These are phyloP conservation scores for Pogonocherus hispidulus DNA, from an alignment of 2,888 invertebrate species.

Conservation along the genomic window DNA sequence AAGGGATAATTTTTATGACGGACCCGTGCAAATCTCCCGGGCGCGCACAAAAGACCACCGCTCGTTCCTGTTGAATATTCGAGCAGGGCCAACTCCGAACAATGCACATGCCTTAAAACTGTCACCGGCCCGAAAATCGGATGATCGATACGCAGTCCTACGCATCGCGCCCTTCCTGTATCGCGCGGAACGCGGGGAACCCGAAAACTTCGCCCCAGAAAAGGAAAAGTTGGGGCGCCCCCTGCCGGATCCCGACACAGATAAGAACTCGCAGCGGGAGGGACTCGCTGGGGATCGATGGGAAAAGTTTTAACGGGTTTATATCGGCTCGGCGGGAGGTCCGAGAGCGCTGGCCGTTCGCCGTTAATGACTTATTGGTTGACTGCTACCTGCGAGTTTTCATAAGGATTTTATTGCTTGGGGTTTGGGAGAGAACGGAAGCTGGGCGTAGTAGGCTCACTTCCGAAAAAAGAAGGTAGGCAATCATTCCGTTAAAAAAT, in stretches of 20 bases:
- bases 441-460: not conserved
- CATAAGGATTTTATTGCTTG: not conserved
- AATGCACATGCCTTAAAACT: conserved; percentile 24
- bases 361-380: not conserved
- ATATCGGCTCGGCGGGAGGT: not conserved
- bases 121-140: conserved; percentile 13
- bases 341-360: not conserved
- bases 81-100: not conserved
- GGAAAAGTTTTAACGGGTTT: conserved; percentile 1
- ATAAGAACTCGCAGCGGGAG: conserved; percentile 56
- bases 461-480: not conserved
- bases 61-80: not conserved
- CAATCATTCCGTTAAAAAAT: no score
- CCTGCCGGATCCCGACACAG: conserved; percentile 48
- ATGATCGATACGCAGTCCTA: conserved; percentile 34
- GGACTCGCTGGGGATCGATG: conserved; percentile 43
- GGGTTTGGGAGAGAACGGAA: not conserved
- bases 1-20: no score
- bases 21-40: no score
- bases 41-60: no score
- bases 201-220: conserved; percentile 41
- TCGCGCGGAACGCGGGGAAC: conserved; percentile 40
- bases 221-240: conserved; percentile 32
- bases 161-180: conserved; percentile 27
- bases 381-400: not conserved